phyloP scores from a whole-genome alignment of 2,113 vertebrate species.

The western clawed frog (Xenopus tropicalis) region UCB_Xtro_10.0 CM004447.2:23538501-23539000 shows the following conservation, averaged over 20 bases:
- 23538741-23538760: conserved; percentile 38
- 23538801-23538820: conserved; percentile 26
- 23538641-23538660: conserved; percentile 28
- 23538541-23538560: background rate
- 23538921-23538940: conserved; percentile 25
- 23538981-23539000: conserved; percentile 3
- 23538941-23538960: conserved; percentile 7
- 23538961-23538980: conserved; percentile 10
- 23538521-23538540: background rate
- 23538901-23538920: conserved; percentile 32
- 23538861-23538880: conserved; percentile 24
- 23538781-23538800: conserved; percentile 24
- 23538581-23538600: background rate
- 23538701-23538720: conserved; percentile 26
- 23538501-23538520: background rate
- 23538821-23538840: conserved; percentile 13
- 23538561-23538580: background rate
- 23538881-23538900: conserved; percentile 38
- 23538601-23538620: conserved; percentile 9
- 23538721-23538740: conserved; percentile 27
- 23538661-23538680: conserved; percentile 18
- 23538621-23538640: background rate
- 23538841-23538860: conserved; percentile 3
- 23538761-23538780: conserved; percentile 21
- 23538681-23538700: conserved; percentile 12